These are phyloP conservation scores for Elephas maximus DNA, from an alignment of 2,113 vertebrate species.

Conservation along the genomic window DNA sequence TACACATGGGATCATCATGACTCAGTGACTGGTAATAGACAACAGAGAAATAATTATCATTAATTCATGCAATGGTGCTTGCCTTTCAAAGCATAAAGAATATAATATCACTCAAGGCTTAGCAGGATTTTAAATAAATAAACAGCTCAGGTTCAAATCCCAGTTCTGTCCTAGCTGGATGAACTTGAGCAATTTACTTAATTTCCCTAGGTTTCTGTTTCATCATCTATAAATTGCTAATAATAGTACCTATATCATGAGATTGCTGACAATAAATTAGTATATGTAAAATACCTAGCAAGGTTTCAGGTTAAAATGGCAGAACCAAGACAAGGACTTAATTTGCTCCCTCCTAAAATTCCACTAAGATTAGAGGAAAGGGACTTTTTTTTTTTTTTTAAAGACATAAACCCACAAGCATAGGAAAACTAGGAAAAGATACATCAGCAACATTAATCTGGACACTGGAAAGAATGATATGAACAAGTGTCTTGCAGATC, in stretches of 20 bases:
- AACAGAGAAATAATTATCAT: constrained; percentile 55
- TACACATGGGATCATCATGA: background rate
- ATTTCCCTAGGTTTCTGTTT: constrained; percentile 26
- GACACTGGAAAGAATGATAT: background rate
- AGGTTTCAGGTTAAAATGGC: constrained; percentile 28
- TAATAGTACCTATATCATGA: background rate
- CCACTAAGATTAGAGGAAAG: background rate
- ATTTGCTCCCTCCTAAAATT: constrained; percentile 35
- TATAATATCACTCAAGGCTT: constrained; percentile 39
- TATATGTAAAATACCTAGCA: background rate
- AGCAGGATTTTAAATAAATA: constrained; percentile 48
- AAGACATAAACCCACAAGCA: background rate
- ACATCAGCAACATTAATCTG: background rate
- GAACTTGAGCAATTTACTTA: constrained; percentile 21
- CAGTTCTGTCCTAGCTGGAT: background rate
- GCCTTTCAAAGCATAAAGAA: constrained; percentile 46
- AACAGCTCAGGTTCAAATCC: constrained; percentile 19
- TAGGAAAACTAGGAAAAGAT: background rate
- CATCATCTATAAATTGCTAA: constrained; percentile 17
- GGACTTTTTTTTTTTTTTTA: background rate
- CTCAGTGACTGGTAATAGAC: background rate
- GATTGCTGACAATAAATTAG: constrained; percentile 43
- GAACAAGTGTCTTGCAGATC: background rate
- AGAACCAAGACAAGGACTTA: constrained; percentile 24
- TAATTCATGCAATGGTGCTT: constrained; percentile 49